Evolutionary conservation across 2,888 invertebrate species (phyloP), one percentile per base, ranked within the genome.

Genomic region (Tholera decimalis): DNA sequence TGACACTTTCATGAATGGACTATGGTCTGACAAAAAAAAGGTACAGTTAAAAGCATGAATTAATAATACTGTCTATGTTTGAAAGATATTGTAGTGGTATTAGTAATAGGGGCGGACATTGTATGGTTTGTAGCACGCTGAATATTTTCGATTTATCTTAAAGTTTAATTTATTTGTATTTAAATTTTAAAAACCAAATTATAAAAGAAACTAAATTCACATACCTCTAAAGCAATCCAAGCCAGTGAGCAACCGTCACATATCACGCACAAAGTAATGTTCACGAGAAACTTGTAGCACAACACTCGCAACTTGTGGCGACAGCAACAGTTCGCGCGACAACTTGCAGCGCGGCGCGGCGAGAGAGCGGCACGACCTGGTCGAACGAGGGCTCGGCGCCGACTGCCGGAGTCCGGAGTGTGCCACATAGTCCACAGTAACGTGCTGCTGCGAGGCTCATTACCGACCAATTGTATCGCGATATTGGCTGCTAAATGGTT

Each of bases 401-500:
- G 54, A 53, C 15, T 63, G 63, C 54, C 30, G 58, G 26, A 56
- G 41, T 5, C 33, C 33, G n/a, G 55, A 18, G 44, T 37, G 24
- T n/a, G n/a, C n/a, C n/a, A n/a, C n/a, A n/a, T n/a, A n/a, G n/a
- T n/a, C 13, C 6, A 7, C 1, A 30, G 55, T 57, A 35, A 4
- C 35, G 50, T 3, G 20, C 49, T 28, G 26, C 53, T 33, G 30
- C 47, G 44, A 30, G 50, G 5, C 26, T 30, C n/a, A 60, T 54
- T 57, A 62, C 51, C 70, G 22, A 22, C 58, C 54, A 46, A 60
- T 67, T 51, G 59, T 73, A 49, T 49, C 41, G 11, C 58, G 55
- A 53, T 63, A 60, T 60, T 58, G 54, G 33, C 47, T 49, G 47
- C 47, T 49, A 39, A 47, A 76, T 56, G 30, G 62, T 72, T 57